Percentiles rank a stretch among this genome's conserved stretches.
These are phyloP conservation scores for Catocala nupta DNA, from an alignment of 2,888 invertebrate genomes.

Conservation along the genomic window DNA sequence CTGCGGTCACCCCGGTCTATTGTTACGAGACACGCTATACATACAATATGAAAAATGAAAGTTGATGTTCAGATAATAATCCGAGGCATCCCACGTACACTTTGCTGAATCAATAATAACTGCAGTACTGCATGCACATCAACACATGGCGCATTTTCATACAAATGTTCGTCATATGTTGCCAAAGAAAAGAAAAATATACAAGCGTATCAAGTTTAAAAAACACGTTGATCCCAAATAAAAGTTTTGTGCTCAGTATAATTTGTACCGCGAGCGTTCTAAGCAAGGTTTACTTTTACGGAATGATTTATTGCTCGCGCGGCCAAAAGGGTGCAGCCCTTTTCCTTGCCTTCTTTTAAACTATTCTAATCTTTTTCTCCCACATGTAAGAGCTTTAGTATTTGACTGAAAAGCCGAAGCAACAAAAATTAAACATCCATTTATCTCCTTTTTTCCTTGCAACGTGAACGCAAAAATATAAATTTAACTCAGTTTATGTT, in stretches of 20 bases:
- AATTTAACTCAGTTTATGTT: background rate
- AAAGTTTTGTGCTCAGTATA: constrained; percentile 35
- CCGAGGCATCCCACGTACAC: constrained; percentile 42
- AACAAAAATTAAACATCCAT: too few relatives aligned
- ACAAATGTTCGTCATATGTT: constrained; percentile 41
- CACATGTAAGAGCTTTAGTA: background rate
- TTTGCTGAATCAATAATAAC: constrained; percentile 48
- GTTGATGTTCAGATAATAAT: constrained; percentile 44
- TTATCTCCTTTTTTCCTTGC: background rate
- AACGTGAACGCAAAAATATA: background rate
- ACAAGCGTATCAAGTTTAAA: constrained; percentile 34
- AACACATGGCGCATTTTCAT: constrained; percentile 38
- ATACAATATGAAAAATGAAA: constrained; percentile 47
- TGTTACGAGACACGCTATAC: constrained; percentile 30
- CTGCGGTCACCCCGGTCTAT: constrained; percentile 23
- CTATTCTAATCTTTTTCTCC: constrained; percentile 7
- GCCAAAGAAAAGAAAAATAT: constrained; percentile 30
- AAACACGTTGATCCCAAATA: constrained; percentile 33
- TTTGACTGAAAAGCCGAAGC: too few relatives aligned
- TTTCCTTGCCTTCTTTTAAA: constrained; percentile 18
- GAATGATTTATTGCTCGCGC: constrained; percentile 44
- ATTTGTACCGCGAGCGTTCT: constrained; percentile 42
- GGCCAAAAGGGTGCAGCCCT: constrained; percentile 27
- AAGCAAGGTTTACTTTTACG: constrained; percentile 41
- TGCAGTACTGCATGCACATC: constrained; percentile 17